Base-by-base conservation (phyloP, 2,113 vertebrate species). In the Elachura formosa region DNA sequence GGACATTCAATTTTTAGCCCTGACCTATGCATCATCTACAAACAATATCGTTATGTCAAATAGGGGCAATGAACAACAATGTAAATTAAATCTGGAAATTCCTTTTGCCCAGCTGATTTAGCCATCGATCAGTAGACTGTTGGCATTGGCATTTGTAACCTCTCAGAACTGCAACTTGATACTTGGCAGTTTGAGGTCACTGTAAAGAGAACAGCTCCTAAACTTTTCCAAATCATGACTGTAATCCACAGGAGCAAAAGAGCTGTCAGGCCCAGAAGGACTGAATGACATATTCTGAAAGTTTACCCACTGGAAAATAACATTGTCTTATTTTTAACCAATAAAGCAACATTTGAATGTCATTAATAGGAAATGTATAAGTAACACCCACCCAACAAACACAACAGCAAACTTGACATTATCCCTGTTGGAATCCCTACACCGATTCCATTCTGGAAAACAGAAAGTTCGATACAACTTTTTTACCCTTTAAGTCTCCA, bases 361-460 rank as follows among this genome's bases (percentile, higher is more conserved):
- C 74, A 46, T 54, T 51, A 59, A 72, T 40, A 61, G 36, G 19
- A 75, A 84, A 86, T 45, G 17, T n/a, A 1, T 45, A 59, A 71
- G 46, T 62, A 28, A 72, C 34, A 14, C 2, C 6, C 24, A 46
- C 25, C 11, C 36, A 89, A 71, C 8, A 89, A 91, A 82, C 11
- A 78, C 33, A 74, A 1, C 5, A 29, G 63, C 29, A 90, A 88
- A 84, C 19, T 52, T 66, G 33, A 64, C 14, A 22, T 76, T 62
- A 87, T 45, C 84, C 48, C 68, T 74, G 6, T n/a, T 90, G 76
- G 56, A 93, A 90, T 80, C 86, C 19, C 29, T 61, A 73, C 28
- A 66, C 10, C 5, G 11, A 76, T 74, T 85, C 68, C 19, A 46
- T 75, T 92, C 59, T 88, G 72, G 46, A 89, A 92, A 81, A 80